These are phyloP conservation scores for Lacerta viridis DNA, from an alignment of 2,797 vertebrate genomes.

Conservation along the genomic window DNA sequence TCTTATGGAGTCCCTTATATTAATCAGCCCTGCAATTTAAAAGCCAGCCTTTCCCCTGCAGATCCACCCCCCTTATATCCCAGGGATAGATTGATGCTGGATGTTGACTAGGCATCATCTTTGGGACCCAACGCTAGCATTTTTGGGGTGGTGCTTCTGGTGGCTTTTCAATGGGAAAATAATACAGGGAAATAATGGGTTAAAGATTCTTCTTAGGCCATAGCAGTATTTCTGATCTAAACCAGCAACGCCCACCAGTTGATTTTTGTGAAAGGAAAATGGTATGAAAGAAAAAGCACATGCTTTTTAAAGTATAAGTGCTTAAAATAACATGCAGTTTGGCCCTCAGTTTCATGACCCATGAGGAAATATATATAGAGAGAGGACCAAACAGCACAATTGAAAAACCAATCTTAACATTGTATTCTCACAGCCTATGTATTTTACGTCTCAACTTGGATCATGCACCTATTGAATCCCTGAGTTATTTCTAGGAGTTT, in stretches of 20 bases:
- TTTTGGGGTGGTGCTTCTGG: no score
- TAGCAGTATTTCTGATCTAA: neutral
- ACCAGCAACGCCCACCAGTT: neutral
- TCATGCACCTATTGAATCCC: conserved; percentile 20
- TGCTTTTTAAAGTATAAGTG: neutral
- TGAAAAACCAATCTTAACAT: neutral
- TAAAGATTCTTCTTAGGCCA: neutral
- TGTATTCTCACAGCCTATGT: neutral
- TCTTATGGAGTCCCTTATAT: neutral
- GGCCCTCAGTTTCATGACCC: neutral
- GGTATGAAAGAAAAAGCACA: neutral
- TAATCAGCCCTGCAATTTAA: neutral
- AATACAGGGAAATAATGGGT: neutral
- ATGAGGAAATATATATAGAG: conserved; percentile 16
- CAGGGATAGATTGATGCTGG: neutral
- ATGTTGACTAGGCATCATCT: neutral
- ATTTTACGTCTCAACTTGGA: conserved; percentile 27
- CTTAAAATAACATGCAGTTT: neutral
- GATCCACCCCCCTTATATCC: no score
- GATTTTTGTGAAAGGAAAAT: neutral
- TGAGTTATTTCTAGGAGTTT: neutral
- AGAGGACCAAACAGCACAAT: neutral
- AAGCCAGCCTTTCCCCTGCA: neutral
- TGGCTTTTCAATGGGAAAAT: neutral
- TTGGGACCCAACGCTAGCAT: neutral